phyloP scores from a whole-genome alignment of 2,797 vertebrate species.

The Taeniopygia guttata region DNA sequence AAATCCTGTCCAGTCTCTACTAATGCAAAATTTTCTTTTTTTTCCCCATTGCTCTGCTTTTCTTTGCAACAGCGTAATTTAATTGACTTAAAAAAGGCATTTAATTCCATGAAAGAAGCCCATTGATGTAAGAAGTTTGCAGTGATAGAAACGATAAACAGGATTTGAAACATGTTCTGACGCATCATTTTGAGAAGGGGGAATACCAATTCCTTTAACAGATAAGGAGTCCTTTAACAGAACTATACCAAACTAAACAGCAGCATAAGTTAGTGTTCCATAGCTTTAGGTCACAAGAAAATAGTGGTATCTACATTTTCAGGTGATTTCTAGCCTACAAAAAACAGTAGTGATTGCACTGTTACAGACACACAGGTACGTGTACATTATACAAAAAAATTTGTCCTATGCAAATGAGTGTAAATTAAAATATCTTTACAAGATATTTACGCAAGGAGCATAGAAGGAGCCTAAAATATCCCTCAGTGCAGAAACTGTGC shows the following conservation, averaged over 20 bases:
- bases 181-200: slow-evolving; percentile 7
- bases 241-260: slow-evolving; percentile 8
- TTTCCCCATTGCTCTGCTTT: neutral
- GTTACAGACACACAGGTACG: slow-evolving; percentile 40
- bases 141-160: slow-evolving; percentile 36
- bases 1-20: slow-evolving; percentile 47
- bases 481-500: neutral
- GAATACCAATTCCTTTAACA: neutral
- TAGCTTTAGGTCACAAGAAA: slow-evolving; percentile 8
- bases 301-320: slow-evolving; percentile 49
- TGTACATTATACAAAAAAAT: slow-evolving; percentile 57
- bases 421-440: slow-evolving; percentile 34
- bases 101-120: neutral
- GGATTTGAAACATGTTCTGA: slow-evolving; percentile 24
- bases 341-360: slow-evolving; percentile 22
- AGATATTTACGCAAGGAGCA: neutral
- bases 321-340: slow-evolving; percentile 17
- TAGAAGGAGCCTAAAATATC: neutral
- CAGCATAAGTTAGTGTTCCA: neutral
- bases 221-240: neutral
- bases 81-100: neutral
- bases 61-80: neutral
- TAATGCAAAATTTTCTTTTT: neutral
- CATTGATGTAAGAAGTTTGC: slow-evolving; percentile 12
- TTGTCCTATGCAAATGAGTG: neutral